Conservation (phyloP, 2,113 vertebrate species). For the Hyperopisus bebe region DNA sequence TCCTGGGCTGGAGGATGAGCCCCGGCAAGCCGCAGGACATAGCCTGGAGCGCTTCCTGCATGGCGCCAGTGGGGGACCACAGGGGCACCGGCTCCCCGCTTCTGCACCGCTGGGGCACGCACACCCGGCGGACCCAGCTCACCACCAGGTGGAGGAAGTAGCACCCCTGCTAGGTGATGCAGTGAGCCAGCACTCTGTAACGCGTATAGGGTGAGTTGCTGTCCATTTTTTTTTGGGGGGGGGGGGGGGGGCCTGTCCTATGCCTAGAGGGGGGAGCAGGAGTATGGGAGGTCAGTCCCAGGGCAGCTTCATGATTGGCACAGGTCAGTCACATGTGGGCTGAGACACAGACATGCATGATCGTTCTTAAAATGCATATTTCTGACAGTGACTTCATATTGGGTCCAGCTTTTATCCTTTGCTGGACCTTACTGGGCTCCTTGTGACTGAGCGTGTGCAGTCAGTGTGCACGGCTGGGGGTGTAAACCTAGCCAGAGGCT, state of each 20-base stretch:
- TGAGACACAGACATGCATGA: background rate
- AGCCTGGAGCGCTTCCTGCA: background rate
- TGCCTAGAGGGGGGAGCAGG: background rate
- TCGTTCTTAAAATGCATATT: background rate
- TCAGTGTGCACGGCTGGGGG: background rate
- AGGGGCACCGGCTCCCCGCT: background rate
- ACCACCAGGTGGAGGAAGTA: background rate
- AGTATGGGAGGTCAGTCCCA: too few relatives aligned
- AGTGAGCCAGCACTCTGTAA: background rate
- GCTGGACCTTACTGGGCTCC: background rate
- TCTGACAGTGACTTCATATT: background rate
- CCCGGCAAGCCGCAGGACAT: background rate
- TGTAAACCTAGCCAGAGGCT: background rate
- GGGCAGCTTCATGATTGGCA: background rate
- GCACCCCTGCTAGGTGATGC: slow-evolving; percentile 14
- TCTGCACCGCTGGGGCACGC: background rate
- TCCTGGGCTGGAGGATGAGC: slow-evolving; percentile 48
- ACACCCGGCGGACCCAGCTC: background rate
- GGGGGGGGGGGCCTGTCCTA: too few relatives aligned
- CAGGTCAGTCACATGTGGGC: background rate
- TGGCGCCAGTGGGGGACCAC: background rate
- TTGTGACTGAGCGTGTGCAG: background rate
- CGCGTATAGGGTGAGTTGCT: slow-evolving; percentile 49
- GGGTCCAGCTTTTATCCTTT: background rate
- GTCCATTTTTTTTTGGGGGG: background rate